Percentiles rank a stretch among this genome's conserved stretches.
These are phyloP conservation scores for Agapornis roseicollis DNA, from an alignment of 2,113 vertebrate genomes.

Conservation along the genomic window DNA sequence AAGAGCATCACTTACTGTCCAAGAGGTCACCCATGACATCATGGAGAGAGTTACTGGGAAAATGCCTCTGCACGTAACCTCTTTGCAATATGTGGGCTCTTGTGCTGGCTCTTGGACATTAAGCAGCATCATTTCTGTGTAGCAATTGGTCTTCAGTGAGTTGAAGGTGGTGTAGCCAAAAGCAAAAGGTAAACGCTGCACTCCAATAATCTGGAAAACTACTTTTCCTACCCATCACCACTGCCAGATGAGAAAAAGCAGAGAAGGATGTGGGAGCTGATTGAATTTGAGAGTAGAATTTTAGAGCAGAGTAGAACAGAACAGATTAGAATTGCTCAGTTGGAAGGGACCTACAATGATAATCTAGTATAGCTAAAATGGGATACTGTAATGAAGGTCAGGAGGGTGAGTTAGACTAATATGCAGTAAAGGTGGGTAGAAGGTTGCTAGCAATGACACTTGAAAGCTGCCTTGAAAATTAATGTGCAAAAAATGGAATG, in stretches of 20 bases:
- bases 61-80: background rate
- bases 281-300: background rate
- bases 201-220: background rate
- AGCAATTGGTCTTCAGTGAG: background rate
- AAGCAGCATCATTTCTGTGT: background rate
- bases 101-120: background rate
- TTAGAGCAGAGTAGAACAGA: background rate
- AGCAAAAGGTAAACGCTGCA: background rate
- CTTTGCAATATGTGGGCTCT: background rate
- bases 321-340: background rate
- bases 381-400: background rate
- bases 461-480: background rate
- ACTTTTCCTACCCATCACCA: background rate
- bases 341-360: background rate
- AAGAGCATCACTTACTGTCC: background rate
- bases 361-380: background rate
- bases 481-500: too few relatives aligned
- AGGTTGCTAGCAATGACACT: background rate
- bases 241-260: background rate
- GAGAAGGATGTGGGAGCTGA: background rate
- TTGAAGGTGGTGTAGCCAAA: background rate
- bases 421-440: background rate
- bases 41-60: background rate
- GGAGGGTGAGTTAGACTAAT: background rate
- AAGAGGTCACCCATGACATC: background rate